Base-by-base conservation (phyloP, 2,113 vertebrate genomes). In the Lepus americanus region DNA sequence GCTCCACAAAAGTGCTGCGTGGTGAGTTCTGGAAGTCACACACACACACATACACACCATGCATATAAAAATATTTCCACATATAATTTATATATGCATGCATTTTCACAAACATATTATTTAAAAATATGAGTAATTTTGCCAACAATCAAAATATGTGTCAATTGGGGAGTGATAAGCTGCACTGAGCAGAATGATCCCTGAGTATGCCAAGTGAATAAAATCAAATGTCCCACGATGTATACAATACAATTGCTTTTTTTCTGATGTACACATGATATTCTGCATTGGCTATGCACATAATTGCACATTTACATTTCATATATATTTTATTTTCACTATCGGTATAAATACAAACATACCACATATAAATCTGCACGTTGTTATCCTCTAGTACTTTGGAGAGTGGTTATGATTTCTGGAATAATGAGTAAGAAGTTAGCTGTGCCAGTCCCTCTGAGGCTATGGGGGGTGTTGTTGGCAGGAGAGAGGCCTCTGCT, bases 61-160 rank as follows among this genome's bases (percentile, higher is more conserved):
- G 76, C 9, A 72, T 17, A 66, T 9, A 78, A 5, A 55, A 19
- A 36, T 31, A 5, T 13, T 89, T 85, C 49, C 11, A 82, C n/a
- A 33, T 76, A 17, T 44, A 73, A 51, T 89, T 53, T 92, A 22
- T 49, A 4, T 67, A 33, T 22, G 0, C 55, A 12, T 55, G 14
- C 22, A 1, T 19, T 86, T 83, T 36, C 36, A 9, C 22, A 49
- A 33, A 77, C 63, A 9, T 25, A 79, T 61, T 27, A 44, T 19
- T 55, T 63, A 78, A 67, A 92, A 78, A 80, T 19, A 39, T 44
- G 44, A 44, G 33, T 94, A 72, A 66, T 79, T 89, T 78, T 86
- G 61, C 33, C 61, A 89, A 79, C 6, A 44, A 22, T 3, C 9
- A 51, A 59, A 53, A 7, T 88, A 33, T 55, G 25, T 96, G 22